These are phyloP conservation scores for Dipodomys ordii DNA, from an alignment of 2,113 vertebrate genomes.

Conservation along the genomic window DNA sequence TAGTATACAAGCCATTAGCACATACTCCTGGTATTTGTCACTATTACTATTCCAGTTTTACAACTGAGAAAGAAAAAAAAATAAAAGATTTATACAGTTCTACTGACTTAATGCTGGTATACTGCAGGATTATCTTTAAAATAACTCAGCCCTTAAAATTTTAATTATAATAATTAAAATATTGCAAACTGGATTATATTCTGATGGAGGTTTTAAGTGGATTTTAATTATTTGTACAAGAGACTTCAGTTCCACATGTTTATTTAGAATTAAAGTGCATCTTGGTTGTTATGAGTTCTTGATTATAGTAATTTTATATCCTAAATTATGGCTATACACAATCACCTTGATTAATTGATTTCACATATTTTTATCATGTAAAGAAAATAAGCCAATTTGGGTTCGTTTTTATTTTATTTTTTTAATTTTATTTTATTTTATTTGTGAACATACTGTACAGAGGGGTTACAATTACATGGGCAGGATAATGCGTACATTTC, in stretches of 20 bases:
- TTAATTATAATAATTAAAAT: slow-evolving; percentile 7
- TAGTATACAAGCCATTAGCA: neutral
- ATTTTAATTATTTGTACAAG: no score
- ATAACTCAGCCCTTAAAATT: slow-evolving; percentile 7
- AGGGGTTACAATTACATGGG: no score
- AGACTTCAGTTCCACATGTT: no score
- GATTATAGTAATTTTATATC: neutral
- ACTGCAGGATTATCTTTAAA: neutral
- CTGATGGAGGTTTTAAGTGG: neutral
- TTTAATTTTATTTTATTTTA: no score
- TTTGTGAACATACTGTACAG: no score
- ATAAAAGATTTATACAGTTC: neutral
- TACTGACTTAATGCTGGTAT: neutral
- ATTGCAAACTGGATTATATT: neutral
- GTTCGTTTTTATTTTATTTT: no score
- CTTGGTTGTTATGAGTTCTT: no score
- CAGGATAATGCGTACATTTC: no score
- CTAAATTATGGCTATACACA: neutral
- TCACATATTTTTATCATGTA: neutral
- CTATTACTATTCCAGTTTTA: neutral
- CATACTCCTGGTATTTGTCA: neutral
- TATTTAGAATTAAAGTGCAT: no score
- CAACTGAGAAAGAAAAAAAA: slow-evolving; percentile 41
- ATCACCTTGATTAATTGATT: slow-evolving; percentile 39
- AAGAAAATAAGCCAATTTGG: neutral